Conservation (phyloP, 2,113 vertebrate genomes). For the Archilochus colubris region DNA sequence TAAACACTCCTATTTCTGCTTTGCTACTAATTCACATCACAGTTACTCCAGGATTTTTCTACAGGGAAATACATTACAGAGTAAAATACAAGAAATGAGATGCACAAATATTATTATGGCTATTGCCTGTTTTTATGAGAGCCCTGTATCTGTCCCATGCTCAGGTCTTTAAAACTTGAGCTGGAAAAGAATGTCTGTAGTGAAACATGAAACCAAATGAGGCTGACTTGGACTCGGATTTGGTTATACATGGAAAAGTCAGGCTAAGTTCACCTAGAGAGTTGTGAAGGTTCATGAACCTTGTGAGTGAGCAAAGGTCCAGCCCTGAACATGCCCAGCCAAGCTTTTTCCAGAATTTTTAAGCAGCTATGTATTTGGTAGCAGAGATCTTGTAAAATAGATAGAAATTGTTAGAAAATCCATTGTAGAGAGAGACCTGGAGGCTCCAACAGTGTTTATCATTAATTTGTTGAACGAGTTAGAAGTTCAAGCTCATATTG, state of each 20-base stretch:
- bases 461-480: neutral
- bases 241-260: conserved; percentile 19
- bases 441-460: neutral
- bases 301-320: neutral
- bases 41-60: neutral
- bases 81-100: neutral
- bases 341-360: neutral
- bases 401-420: neutral
- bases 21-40: conserved; percentile 1
- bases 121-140: neutral
- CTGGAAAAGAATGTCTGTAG: neutral
- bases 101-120: neutral
- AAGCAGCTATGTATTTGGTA: neutral
- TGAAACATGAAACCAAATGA: conserved; percentile 34
- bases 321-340: neutral
- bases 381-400: neutral
- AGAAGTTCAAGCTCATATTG: neutral
- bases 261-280: conserved; percentile 27
- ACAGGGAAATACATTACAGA: neutral
- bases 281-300: conserved; percentile 55
- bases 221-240: conserved; percentile 23
- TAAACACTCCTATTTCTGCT: conserved; percentile 4
- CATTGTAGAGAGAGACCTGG: neutral
- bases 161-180: conserved; percentile 9
- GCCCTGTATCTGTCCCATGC: neutral